Base-by-base conservation (phyloP, 2,888 invertebrate genomes). In the Heliconius cydno region DNA sequence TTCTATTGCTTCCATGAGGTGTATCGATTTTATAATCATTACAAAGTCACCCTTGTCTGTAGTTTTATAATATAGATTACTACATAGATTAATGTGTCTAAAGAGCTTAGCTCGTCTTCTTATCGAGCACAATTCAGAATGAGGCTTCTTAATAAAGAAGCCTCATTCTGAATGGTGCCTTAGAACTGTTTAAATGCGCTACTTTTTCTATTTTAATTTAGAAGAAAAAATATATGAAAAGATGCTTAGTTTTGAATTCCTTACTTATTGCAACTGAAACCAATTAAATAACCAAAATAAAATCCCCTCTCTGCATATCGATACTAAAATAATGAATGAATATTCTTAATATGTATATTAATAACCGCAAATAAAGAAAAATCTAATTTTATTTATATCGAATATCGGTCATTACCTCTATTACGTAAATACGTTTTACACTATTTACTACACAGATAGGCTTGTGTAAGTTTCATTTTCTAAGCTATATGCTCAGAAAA, bases 91-190 rank as follows among this genome's bases (percentile, higher is more conserved):
- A 80, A 78, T 38, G 60, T 57, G 76, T 76, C 71, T 78, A 78
- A 76, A 81, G 80, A 80, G 81, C 80, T 83, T 83, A 80, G 66
- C 79, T 75, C 72, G 73, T 80, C 80, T 78, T 66, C 78, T 81
- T 81, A 84, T 81, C 80, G 80, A 83, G 71, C 76, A 81, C 81
- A 80, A 82, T 84, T 81, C 79, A 68, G 30, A 78, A 82, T 80
- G 81, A 83, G 84, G 84, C 85, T 85, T 85, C 84, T 68, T 78
- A 83, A 84, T 84, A 81, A 28, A 28, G 28, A 28, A 28, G 28
- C 28, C 28, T 28, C 28, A 28, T 28, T 28, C 28, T 28, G 28
- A 28, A 28, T 28, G 28, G 28, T 28, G 28, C 83, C 77, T 81
- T 80, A 82, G n/a, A 85, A 81, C 81, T 80, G 79, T 76, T 79